Percentiles rank a stretch among this genome's conserved stretches.
These are phyloP conservation scores for Nowickia ferox DNA, from an alignment of 2,888 invertebrate species.

Conservation along the genomic window DNA sequence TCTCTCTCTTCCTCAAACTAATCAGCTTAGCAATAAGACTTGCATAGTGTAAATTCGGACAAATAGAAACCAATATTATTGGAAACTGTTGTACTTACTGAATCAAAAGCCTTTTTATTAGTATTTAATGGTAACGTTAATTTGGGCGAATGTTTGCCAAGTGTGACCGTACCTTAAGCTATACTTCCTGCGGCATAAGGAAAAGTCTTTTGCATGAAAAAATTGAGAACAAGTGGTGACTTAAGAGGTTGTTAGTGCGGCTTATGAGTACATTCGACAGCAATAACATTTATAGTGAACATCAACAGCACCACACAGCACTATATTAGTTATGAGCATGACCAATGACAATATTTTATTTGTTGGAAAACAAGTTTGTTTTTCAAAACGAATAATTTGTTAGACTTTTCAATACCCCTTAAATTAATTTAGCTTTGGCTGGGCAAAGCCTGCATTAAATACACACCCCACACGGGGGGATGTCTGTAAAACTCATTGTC, in stretches of 20 bases:
- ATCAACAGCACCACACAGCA: constrained; percentile 14
- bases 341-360: constrained; percentile 45
- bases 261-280: constrained; percentile 48
- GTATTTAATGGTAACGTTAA: too few relatives aligned
- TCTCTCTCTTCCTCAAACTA: too few relatives aligned
- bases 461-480: constrained; percentile 15
- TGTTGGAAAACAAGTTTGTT: constrained; percentile 11
- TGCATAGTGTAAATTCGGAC: too few relatives aligned
- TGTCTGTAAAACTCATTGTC: constrained; percentile 3
- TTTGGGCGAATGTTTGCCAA: too few relatives aligned
- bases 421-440: constrained; percentile 9
- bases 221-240: constrained; percentile 60
- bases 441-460: background rate
- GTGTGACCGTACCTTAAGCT: background rate
- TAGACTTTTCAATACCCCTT: constrained; percentile 44
- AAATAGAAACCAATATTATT: too few relatives aligned
- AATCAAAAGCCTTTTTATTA: too few relatives aligned
- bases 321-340: background rate
- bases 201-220: constrained; percentile 22
- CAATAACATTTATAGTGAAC: constrained; percentile 43
- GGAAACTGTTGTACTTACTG: too few relatives aligned
- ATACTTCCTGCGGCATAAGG: constrained; percentile 39
- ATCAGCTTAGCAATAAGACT: too few relatives aligned
- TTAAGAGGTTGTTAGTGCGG: constrained; percentile 60
- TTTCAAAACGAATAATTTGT: constrained; percentile 40